Conservation (phyloP, 2,888 invertebrate genomes). For the Coronaproctus castanopsis region DNA sequence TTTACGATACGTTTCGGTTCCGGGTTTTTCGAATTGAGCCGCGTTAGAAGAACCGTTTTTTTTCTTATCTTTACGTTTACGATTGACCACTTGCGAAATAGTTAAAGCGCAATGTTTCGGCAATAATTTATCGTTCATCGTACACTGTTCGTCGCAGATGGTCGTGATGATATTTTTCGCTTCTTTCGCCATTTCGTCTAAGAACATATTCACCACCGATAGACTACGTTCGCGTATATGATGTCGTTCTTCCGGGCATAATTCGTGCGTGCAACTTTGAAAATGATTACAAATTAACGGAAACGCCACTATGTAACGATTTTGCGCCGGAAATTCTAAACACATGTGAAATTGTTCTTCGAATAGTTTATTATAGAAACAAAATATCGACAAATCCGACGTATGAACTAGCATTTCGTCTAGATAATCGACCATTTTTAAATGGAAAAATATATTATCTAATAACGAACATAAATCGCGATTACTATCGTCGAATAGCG, state of each 20-base stretch:
- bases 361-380: slow-evolving; percentile 91
- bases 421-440: slow-evolving; percentile 92
- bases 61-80: slow-evolving; percentile 80
- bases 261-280: slow-evolving; percentile 89
- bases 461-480: slow-evolving; percentile 72
- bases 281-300: slow-evolving; percentile 96
- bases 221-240: slow-evolving; percentile 88
- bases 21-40: slow-evolving; percentile 77
- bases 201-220: slow-evolving; percentile 87
- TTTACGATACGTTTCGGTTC: slow-evolving; percentile 86
- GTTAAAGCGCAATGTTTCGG: slow-evolving; percentile 89
- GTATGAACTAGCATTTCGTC: slow-evolving; percentile 94
- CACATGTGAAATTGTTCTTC: slow-evolving; percentile 98
- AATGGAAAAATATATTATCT: slow-evolving; percentile 90
- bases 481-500: slow-evolving; percentile 47
- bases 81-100: slow-evolving; percentile 66
- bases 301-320: slow-evolving; percentile 91
- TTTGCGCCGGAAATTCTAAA: slow-evolving; percentile 94
- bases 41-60: no score
- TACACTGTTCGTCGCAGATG: slow-evolving; percentile 95
- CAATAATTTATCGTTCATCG: slow-evolving; percentile 80
- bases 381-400: slow-evolving; percentile 91
- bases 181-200: slow-evolving; percentile 98
- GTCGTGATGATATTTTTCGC: slow-evolving; percentile 96
- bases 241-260: slow-evolving; percentile 95